Conservation (phyloP, 1,140 invertebrate genomes). For the Trichogramma pretiosum region DNA sequence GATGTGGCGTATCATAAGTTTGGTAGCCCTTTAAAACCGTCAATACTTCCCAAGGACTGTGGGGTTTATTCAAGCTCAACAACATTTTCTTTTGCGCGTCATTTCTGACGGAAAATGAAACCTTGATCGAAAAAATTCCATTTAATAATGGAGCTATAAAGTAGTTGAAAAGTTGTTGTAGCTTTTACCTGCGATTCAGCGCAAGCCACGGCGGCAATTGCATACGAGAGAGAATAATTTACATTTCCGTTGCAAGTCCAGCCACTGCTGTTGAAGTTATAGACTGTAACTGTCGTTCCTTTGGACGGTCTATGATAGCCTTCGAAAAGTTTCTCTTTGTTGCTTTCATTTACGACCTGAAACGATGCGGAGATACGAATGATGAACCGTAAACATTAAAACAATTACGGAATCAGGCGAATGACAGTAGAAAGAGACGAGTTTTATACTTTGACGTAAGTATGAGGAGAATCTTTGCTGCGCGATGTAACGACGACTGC, state of each 20-base stretch:
- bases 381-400: neutral
- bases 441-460: slow-evolving; percentile 26
- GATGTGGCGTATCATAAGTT: neutral
- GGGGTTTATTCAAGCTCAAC: slow-evolving; percentile 26
- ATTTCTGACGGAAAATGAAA: slow-evolving; percentile 34
- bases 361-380: no score
- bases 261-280: slow-evolving; percentile 18
- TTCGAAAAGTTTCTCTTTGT: slow-evolving; percentile 14
- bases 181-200: slow-evolving; percentile 25
- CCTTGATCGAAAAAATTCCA: slow-evolving; percentile 22
- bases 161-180: no score
- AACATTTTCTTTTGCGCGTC: slow-evolving; percentile 22
- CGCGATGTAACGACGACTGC: slow-evolving; percentile 27
- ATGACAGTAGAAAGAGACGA: slow-evolving; percentile 8
- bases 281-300: slow-evolving; percentile 31
- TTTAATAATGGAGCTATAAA: no score
- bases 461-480: slow-evolving; percentile 15
- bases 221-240: slow-evolving; percentile 12
- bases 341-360: neutral
- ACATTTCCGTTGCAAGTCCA: slow-evolving; percentile 8
- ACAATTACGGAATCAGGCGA: slow-evolving; percentile 9
- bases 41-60: slow-evolving; percentile 23
- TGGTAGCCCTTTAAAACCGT: slow-evolving; percentile 6
- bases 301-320: slow-evolving; percentile 22
- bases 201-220: slow-evolving; percentile 21